Percentiles rank a stretch among this genome's conserved stretches.
Conservation (phyloP, 2,797 vertebrate species). For the Mus caroli region DNA sequence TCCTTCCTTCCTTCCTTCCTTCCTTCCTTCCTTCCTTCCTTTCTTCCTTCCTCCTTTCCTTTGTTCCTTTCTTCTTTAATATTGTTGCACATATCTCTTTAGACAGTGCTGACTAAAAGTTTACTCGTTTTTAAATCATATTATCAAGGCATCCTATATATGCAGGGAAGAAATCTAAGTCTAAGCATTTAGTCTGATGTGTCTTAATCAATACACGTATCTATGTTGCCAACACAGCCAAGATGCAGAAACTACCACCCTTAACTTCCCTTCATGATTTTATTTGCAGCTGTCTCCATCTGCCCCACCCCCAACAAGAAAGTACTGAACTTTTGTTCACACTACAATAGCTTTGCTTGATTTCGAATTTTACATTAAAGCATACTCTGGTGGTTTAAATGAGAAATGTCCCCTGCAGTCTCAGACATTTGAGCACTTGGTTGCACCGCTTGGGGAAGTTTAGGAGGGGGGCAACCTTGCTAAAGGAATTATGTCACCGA, state of each 20-base stretch:
- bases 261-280: neutral
- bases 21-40: neutral
- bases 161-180: neutral
- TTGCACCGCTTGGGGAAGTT: neutral
- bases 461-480: neutral
- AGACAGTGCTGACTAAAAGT: neutral
- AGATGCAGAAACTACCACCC: neutral
- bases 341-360: neutral
- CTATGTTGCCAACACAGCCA: neutral
- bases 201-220: neutral
- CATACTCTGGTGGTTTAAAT: neutral
- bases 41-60: too few relatives aligned
- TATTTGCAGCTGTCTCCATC: neutral
- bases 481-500: neutral
- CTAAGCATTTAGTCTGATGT: neutral
- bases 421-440: neutral
- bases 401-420: neutral
- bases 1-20: neutral
- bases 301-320: neutral
- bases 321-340: neutral
- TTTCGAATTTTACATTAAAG: neutral
- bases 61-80: neutral
- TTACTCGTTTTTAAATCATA: neutral
- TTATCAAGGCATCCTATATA: neutral
- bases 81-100: neutral